Evolutionary conservation across 92 coral and sea anemone species (phyloP).

Genomic region (Actinostola sp.): DNA sequence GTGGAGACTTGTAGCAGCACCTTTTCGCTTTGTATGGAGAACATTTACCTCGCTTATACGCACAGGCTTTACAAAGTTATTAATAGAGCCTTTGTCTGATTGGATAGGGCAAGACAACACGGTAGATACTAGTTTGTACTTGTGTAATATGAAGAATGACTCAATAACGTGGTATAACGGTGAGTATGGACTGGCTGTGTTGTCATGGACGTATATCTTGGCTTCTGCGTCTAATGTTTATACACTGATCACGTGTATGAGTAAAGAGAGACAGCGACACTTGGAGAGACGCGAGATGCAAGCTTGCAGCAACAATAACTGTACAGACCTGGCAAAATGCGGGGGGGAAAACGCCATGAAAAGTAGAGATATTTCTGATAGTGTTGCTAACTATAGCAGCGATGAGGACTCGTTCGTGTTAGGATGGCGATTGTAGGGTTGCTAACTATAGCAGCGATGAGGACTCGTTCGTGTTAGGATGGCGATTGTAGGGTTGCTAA

Average conservation of each 20-base stretch:
- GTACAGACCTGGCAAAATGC: background rate
- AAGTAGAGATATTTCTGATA: background rate
- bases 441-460: too few species aligned
- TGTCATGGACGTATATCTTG: conserved; percentile 23
- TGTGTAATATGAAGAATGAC: conserved; percentile 10
- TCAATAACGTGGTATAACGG: background rate
- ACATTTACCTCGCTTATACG: background rate
- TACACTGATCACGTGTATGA: conserved; percentile 2
- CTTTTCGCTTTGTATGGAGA: conserved; percentile 10
- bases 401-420: conserved; percentile 63
- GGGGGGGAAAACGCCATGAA: background rate
- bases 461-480: too few species aligned
- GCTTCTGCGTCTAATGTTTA: conserved; percentile 1
- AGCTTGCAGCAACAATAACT: background rate
- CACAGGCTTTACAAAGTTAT: background rate
- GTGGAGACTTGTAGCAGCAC: conserved; percentile 10
- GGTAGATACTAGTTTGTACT: background rate
- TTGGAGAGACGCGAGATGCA: background rate
- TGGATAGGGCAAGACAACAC: background rate
- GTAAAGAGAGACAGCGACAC: conserved; percentile 6
- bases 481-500: too few species aligned
- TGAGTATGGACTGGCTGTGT: conserved; percentile 7
- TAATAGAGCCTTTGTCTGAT: background rate
- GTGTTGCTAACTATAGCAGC: conserved; percentile 17
- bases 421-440: conserved; percentile 61